phyloP scores from a whole-genome alignment of 1,140 invertebrate genomes.

The Grapholita molesta region DNA sequence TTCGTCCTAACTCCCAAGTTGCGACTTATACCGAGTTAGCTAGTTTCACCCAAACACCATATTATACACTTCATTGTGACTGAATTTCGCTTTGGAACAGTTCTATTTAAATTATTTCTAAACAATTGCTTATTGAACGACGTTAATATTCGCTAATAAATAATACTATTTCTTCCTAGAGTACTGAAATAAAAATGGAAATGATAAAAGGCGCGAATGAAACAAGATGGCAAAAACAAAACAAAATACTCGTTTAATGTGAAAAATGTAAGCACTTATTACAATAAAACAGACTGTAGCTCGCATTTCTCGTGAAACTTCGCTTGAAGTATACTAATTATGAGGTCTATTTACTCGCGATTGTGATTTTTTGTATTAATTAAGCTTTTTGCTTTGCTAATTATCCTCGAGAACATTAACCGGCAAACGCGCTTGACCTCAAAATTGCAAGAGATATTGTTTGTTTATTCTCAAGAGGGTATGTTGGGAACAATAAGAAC shows the following conservation, averaged over 20 bases:
- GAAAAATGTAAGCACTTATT: not conserved
- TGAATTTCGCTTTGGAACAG: not conserved
- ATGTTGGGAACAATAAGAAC: slow-evolving; percentile 51
- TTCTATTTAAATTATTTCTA: not conserved
- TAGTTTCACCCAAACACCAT: slow-evolving; percentile 26
- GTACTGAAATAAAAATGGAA: not conserved
- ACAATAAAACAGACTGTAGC: not conserved
- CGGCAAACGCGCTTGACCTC: slow-evolving; percentile 59
- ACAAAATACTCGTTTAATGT: not conserved
- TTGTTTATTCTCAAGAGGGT: slow-evolving; percentile 54
- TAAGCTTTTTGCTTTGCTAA: slow-evolving; percentile 43
- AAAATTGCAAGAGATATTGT: slow-evolving; percentile 68
- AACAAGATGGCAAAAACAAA: not conserved
- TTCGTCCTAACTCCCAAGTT: slow-evolving; percentile 39
- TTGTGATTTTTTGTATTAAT: slow-evolving; percentile 37
- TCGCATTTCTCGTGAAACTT: slow-evolving; percentile 1
- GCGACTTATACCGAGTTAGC: slow-evolving; percentile 32
- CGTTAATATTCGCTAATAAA: not conserved
- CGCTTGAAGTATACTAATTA: slow-evolving; percentile 12
- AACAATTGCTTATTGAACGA: not conserved
- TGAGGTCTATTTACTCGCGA: slow-evolving; percentile 14
- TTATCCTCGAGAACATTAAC: slow-evolving; percentile 47
- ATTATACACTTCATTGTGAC: slow-evolving; percentile 16
- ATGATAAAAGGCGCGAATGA: not conserved
- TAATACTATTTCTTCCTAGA: not conserved